A percentile compares a stretch with the other conserved stretches of the same genome.
These are phyloP conservation scores for Phalloptychus januarius DNA, from an alignment of 2,797 vertebrate species.

Conservation along the genomic window DNA sequence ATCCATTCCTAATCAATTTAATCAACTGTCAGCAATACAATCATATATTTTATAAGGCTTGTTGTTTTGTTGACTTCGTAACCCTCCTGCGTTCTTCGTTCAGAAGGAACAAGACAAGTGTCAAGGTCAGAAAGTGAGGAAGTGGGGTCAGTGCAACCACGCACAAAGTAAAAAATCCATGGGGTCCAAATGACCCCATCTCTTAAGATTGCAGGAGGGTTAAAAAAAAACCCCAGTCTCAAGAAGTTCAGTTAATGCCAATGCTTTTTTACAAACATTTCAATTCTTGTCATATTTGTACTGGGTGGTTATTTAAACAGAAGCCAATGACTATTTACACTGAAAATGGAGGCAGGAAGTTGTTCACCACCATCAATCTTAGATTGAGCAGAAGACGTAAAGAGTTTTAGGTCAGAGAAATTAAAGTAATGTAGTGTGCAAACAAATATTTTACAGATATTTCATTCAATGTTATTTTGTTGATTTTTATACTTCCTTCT, in stretches of 20 bases:
- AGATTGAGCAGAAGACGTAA: not conserved
- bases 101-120: no score
- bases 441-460: not conserved
- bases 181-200: no score
- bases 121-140: no score
- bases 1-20: not conserved
- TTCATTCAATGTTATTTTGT: not conserved
- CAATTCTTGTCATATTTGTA: not conserved
- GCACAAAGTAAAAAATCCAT: no score
- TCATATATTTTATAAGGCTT: not conserved
- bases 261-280: not conserved
- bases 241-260: not conserved
- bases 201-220: no score
- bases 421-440: not conserved
- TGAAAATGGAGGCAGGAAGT: not conserved
- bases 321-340: not conserved
- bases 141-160: no score
- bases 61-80: not conserved
- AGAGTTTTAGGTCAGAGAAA: not conserved
- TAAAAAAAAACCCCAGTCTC: not conserved
- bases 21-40: not conserved
- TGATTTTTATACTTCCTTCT: not conserved
- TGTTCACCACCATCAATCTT: not conserved
- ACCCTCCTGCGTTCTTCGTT: no score
- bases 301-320: not conserved